These are phyloP conservation scores for Sphenodon punctatus DNA, from an alignment of 2,797 vertebrate species.

Conservation along the genomic window DNA sequence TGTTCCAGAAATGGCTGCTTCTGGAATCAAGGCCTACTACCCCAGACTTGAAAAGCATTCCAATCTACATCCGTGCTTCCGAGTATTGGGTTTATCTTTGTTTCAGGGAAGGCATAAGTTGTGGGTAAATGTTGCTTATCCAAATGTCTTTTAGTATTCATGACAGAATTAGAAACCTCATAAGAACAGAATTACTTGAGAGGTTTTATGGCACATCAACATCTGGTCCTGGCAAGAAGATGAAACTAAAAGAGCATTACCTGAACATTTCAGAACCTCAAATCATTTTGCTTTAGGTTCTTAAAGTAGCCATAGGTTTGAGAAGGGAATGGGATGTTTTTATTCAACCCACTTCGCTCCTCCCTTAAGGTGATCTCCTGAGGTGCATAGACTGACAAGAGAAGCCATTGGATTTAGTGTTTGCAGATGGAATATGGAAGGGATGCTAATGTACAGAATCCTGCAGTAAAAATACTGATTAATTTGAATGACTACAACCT, in stretches of 20 bases:
- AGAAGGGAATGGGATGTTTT: background rate
- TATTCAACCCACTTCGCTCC: background rate
- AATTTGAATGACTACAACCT: constrained; percentile 34
- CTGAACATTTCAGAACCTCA: background rate
- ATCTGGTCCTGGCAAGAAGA: background rate
- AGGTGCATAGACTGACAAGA: background rate
- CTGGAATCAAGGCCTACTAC: too few relatives aligned
- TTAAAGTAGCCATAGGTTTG: background rate
- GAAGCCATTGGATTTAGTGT: background rate
- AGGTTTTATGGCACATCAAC: background rate
- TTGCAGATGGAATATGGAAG: background rate
- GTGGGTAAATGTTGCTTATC: background rate
- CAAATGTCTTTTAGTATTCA: background rate
- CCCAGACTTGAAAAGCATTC: background rate
- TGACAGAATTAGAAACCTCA: background rate
- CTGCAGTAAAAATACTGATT: constrained; percentile 38
- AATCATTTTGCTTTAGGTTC: background rate
- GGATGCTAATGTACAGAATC: constrained; percentile 34
- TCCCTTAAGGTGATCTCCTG: background rate
- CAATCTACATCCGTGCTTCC: background rate
- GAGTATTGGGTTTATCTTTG: background rate
- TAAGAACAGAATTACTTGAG: background rate
- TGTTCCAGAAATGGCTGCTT: too few relatives aligned
- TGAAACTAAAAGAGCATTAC: background rate
- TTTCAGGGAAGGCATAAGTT: background rate